Conservation (phyloP, 2,113 vertebrate species). For the Corvus moneduloides region DNA sequence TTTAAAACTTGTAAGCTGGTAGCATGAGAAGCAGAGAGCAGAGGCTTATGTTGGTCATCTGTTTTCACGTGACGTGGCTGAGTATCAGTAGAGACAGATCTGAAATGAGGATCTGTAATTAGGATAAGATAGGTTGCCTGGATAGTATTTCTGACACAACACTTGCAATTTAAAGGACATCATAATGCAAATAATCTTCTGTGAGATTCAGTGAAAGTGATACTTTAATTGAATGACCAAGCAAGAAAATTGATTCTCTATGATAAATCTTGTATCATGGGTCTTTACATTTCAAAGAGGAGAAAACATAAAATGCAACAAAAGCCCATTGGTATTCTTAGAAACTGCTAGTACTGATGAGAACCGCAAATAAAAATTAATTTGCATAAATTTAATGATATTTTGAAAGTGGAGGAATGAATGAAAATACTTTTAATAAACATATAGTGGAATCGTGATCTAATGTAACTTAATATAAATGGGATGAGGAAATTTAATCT, state of each 20-base stretch:
- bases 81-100: not conserved
- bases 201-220: not conserved
- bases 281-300: not conserved
- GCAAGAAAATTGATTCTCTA: not conserved
- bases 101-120: not conserved
- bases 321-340: not conserved
- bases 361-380: not conserved
- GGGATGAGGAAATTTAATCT: not conserved
- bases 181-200: not conserved
- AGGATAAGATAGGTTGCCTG: not conserved
- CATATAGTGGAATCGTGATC: not conserved
- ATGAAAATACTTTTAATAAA: not conserved
- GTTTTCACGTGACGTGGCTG: fast-evolving
- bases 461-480: not conserved
- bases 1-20: not conserved
- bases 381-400: not conserved
- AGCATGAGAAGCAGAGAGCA: not conserved
- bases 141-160: not conserved
- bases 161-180: not conserved
- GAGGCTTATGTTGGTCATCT: not conserved
- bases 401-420: not conserved
- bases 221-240: not conserved
- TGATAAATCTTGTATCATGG: not conserved
- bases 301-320: not conserved
- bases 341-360: not conserved